Percentiles rank a stretch among this genome's conserved stretches.
phyloP scores from a whole-genome alignment of 2,113 vertebrate genomes.

The Perca schrenkii region DNA sequence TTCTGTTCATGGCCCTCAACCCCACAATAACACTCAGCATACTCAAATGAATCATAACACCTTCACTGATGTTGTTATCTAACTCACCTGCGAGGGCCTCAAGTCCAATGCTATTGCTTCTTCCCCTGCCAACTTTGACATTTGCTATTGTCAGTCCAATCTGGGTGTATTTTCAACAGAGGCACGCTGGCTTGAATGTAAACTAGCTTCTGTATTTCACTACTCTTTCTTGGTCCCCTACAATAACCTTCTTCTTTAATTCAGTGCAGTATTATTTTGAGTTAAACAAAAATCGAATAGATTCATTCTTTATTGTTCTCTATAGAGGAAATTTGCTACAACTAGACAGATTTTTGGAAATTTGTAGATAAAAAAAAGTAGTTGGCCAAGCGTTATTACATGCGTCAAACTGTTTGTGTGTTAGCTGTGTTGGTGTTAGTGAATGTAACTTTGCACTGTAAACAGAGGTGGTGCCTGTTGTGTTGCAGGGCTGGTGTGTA shows the following conservation, averaged over 20 bases:
- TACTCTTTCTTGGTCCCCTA: not conserved
- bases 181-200: constrained; percentile 40
- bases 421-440: constrained; percentile 17
- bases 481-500: constrained; percentile 89
- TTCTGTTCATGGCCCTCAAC: constrained; percentile 36
- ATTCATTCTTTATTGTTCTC: no score
- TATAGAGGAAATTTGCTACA: no score
- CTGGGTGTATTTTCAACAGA: constrained; percentile 46
- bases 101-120: constrained; percentile 58
- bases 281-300: not conserved
- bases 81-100: constrained; percentile 56
- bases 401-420: not conserved
- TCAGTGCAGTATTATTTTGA: not conserved
- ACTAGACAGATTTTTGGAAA: no score
- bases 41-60: constrained; percentile 64
- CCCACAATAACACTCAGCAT: constrained; percentile 46
- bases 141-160: constrained; percentile 62
- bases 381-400: not conserved
- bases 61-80: constrained; percentile 53
- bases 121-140: constrained; percentile 64
- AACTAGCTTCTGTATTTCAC: constrained; percentile 23
- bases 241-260: not conserved
- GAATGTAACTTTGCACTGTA: not conserved
- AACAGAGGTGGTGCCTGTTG: constrained; percentile 63
- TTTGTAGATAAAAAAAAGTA: no score